Base-by-base conservation (phyloP, 2,888 invertebrate species). In the Drosophila helvetica region DNA sequence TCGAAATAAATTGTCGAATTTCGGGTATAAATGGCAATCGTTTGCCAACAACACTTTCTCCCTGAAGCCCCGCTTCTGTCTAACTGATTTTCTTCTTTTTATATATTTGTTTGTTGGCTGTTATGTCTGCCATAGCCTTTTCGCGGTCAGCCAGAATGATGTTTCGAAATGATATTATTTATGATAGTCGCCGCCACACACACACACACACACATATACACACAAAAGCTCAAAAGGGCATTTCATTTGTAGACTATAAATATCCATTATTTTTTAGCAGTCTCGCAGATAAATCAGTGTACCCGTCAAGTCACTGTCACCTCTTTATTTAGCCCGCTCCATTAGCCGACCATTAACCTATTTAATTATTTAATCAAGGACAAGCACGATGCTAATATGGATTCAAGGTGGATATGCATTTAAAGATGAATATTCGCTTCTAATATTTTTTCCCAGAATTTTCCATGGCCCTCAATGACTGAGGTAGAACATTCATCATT, bases 1-100 rank as follows among this genome's bases (percentile, higher is more conserved):
- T 45, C 50, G 65, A 89, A 87, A 85, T 85, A 89, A 89, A 85
- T 89, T 88, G 88, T 79, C 74, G 84, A 89, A 80, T 86, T 78
- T 86, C 73, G 74, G 74, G 69, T 88, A 83, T 88, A 89, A 86
- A 86, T 88, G 75, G 88, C 68, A 77, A 72, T 52, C 66, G 88
- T 67, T 80, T 79, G 58, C 53, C 67, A 73, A 67, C 65, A 69
- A 71, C 65, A 69, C 76, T 72, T 79, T 65, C 27, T 27, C 8
- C 27, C 22, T 4, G 4, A 22, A 15, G 15, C 7, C 12, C 15
- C 4, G 18, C 10, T n/a, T 10, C 15, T 30, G 9, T 19, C n/a
- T 18, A 50, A 7, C n/a, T 19, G 38, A 38, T 19, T 33, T 27
- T 15, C 18, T 4, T 7, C 4, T n/a, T 33, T 30, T 47, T 12